These are phyloP conservation scores for Corydoras sp. DNA, from an alignment of 2,113 vertebrate genomes.

Conservation along the genomic window DNA sequence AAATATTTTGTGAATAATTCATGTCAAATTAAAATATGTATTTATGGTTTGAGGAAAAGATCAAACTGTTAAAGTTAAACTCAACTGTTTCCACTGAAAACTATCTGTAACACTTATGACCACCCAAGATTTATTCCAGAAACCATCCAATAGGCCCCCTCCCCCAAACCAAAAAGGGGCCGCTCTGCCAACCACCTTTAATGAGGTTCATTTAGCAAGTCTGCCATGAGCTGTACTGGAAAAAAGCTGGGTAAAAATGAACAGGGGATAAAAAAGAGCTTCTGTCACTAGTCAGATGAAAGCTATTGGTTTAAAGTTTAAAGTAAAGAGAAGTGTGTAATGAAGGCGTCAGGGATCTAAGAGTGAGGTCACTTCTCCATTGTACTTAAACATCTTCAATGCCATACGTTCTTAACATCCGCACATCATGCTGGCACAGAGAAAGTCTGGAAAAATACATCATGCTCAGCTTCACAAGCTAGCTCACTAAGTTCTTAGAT, in stretches of 20 bases:
- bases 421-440: too few relatives aligned
- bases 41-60: not conserved
- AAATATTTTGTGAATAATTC: too few relatives aligned
- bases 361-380: too few relatives aligned
- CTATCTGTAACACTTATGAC: constrained; percentile 52
- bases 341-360: constrained; percentile 30
- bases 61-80: constrained; percentile 33
- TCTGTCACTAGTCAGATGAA: constrained; percentile 36
- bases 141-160: constrained; percentile 44
- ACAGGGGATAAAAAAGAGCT: constrained; percentile 25
- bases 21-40: too few relatives aligned
- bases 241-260: constrained; percentile 13
- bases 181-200: constrained; percentile 44
- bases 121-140: constrained; percentile 50
- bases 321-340: constrained; percentile 7
- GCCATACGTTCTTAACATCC: too few relatives aligned
- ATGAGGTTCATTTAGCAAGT: constrained; percentile 51
- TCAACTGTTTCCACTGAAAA: constrained; percentile 53
- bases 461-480: too few relatives aligned
- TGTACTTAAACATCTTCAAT: too few relatives aligned
- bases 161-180: constrained; percentile 37
- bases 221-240: constrained; percentile 45
- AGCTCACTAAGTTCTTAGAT: too few relatives aligned
- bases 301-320: constrained; percentile 5
- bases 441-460: too few relatives aligned